Percentiles rank a stretch among this genome's conserved stretches.
These are phyloP conservation scores for Coelopa pilipes DNA, from an alignment of 2,888 invertebrate genomes.

Conservation along the genomic window DNA sequence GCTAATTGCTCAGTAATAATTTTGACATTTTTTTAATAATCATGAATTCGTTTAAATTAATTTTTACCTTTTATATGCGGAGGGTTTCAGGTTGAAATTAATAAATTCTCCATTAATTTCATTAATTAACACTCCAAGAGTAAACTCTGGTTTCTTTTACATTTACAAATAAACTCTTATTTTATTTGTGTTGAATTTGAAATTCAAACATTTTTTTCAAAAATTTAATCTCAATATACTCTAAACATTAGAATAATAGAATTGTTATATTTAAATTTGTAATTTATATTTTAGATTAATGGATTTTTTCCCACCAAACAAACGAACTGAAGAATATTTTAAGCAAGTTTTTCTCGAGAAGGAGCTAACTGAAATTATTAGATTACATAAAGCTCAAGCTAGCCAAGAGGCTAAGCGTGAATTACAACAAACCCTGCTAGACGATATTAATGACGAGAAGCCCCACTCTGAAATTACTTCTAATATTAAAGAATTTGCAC, in stretches of 20 bases:
- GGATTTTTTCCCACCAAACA: conserved; percentile 95
- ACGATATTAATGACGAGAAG: conserved; percentile 88
- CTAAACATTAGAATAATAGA: neutral
- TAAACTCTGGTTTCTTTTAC: conserved; percentile 50
- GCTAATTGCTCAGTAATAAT: too few species aligned
- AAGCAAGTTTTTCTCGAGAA: conserved; percentile 82
- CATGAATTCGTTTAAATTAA: neutral
- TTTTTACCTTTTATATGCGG: conserved; percentile 37
- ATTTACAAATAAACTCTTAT: conserved; percentile 52
- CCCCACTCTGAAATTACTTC: conserved; percentile 85
- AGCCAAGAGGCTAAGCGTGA: conserved; percentile 86
- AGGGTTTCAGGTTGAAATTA: conserved; percentile 56
- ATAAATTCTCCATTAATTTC: conserved; percentile 51
- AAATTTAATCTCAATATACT: neutral
- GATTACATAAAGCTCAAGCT: conserved; percentile 84
- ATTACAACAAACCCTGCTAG: conserved; percentile 81
- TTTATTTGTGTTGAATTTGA: conserved; percentile 58
- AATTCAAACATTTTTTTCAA: conserved; percentile 49
- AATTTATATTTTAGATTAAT: conserved; percentile 72
- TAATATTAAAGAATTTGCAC: conserved; percentile 87
- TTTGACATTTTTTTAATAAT: too few species aligned
- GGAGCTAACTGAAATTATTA: conserved; percentile 82
- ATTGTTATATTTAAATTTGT: too few species aligned
- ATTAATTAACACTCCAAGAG: conserved; percentile 64
- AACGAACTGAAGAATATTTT: conserved; percentile 90